phyloP scores from a whole-genome alignment of 1,140 invertebrate genomes.

The Drosophila orena region DNA sequence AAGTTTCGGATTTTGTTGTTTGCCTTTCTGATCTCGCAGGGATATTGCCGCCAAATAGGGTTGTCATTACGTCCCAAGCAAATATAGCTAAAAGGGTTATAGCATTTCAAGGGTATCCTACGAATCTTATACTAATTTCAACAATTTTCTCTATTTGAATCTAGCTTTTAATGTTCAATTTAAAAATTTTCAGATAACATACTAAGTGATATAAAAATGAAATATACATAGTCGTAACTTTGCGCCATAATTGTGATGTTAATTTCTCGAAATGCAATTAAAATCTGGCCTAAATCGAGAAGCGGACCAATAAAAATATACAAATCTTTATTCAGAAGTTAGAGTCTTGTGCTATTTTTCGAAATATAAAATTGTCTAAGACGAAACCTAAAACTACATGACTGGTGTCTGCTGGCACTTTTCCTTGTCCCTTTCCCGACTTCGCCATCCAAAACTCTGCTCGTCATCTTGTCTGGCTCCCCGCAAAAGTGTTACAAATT shows the following conservation, averaged over 20 bases:
- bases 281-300: no score
- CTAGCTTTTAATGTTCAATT: no score
- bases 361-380: neutral
- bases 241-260: no score
- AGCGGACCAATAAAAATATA: no score
- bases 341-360: no score
- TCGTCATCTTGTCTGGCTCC: slow-evolving; percentile 29
- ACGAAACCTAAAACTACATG: slow-evolving; percentile 20
- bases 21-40: slow-evolving; percentile 34
- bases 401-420: slow-evolving; percentile 22
- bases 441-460: neutral
- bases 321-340: no score
- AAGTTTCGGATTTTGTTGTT: slow-evolving; percentile 64
- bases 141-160: no score
- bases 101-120: neutral
- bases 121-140: neutral
- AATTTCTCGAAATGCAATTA: no score
- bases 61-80: slow-evolving; percentile 1
- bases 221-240: no score
- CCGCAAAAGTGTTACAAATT: slow-evolving; percentile 78
- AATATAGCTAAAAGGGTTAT: neutral
- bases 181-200: no score
- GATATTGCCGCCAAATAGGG: slow-evolving; percentile 11
- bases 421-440: neutral
- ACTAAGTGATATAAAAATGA: no score